These are phyloP conservation scores for Calonectris borealis DNA, from an alignment of 2,113 vertebrate genomes.

Conservation along the genomic window DNA sequence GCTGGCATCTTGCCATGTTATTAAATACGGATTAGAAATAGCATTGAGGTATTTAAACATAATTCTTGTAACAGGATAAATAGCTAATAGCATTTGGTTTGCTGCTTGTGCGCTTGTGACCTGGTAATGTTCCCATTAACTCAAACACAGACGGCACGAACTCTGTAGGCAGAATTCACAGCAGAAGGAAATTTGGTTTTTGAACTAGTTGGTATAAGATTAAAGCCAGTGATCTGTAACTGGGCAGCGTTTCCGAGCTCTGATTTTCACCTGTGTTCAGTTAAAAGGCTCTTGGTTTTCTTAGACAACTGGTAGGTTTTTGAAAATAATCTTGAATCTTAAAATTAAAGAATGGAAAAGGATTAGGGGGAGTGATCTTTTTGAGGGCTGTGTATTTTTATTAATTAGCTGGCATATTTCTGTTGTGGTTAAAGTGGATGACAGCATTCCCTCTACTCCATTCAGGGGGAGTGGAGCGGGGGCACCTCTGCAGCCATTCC, in stretches of 20 bases:
- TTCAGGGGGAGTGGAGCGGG: not conserved
- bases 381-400: not conserved
- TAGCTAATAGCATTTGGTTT: slow-evolving; percentile 35
- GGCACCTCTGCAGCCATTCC: not conserved
- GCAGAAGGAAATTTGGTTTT: not conserved
- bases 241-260: accelerated
- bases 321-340: not conserved
- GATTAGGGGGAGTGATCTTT: not conserved
- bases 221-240: not conserved
- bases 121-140: not conserved
- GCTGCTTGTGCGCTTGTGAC: slow-evolving; percentile 41
- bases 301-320: not conserved
- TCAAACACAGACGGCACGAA: not conserved
- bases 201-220: not conserved
- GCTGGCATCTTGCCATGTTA: slow-evolving; percentile 60
- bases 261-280: accelerated
- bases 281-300: not conserved
- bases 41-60: slow-evolving; percentile 54
- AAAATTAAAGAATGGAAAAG: not conserved
- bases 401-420: not conserved
- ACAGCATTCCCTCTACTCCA: not conserved
- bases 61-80: slow-evolving; percentile 57
- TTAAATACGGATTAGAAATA: slow-evolving; percentile 77
- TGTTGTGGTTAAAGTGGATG: not conserved
- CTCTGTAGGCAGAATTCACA: not conserved